A percentile compares a stretch with the other conserved stretches of the same genome.
These are phyloP conservation scores for Loripinus fragilis DNA, from an alignment of 2,888 invertebrate species.

Conservation along the genomic window DNA sequence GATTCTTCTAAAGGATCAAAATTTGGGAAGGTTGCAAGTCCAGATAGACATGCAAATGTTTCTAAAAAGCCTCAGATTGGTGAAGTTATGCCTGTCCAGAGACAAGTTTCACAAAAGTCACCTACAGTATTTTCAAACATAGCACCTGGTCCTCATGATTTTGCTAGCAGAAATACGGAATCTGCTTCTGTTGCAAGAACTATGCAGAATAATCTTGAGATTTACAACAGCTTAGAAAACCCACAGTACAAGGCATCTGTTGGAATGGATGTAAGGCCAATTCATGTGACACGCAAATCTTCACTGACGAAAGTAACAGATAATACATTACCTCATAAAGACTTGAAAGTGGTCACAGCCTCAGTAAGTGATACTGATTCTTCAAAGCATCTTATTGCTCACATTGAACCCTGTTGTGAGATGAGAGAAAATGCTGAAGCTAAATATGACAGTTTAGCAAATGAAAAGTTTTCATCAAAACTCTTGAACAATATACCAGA, in stretches of 20 bases:
- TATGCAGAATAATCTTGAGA: constrained; percentile 57
- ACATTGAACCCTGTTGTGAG: neutral
- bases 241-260: constrained; percentile 54
- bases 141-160: constrained; percentile 58
- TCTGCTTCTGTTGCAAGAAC: constrained; percentile 50
- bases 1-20: constrained; percentile 71
- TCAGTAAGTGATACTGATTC: neutral
- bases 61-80: constrained; percentile 48
- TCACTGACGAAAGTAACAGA: neutral
- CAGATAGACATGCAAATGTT: constrained; percentile 28
- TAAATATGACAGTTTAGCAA: neutral
- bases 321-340: neutral
- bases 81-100: constrained; percentile 56
- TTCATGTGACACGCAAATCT: constrained; percentile 6
- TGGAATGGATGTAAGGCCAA: constrained; percentile 4
- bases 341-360: neutral
- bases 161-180: constrained; percentile 45
- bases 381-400: neutral
- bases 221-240: constrained; percentile 57
- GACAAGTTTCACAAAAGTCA: constrained; percentile 38
- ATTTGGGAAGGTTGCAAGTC: constrained; percentile 55
- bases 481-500: neutral
- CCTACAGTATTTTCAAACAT: constrained; percentile 40
- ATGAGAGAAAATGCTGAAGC: neutral
- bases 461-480: neutral